Evolutionary conservation across 2,113 vertebrate genomes (phyloP).

Genomic region (Thunnus thynnus): DNA sequence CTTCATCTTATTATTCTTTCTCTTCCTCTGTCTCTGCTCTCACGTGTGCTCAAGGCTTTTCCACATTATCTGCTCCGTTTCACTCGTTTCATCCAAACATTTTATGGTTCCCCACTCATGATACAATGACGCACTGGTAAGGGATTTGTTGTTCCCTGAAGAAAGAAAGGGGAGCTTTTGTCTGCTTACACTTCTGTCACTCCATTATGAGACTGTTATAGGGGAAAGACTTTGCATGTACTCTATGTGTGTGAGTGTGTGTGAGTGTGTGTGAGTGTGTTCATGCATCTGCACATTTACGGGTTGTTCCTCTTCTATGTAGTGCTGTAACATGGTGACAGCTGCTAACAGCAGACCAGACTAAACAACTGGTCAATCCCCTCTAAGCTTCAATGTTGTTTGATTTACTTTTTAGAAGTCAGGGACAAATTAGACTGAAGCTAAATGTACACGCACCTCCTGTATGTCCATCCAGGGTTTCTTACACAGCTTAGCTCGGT

Average conservation of each 20-base stretch:
- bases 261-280: not conserved
- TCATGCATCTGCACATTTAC: not conserved
- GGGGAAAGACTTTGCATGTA: not conserved
- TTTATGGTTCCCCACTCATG: slow-evolving; percentile 54
- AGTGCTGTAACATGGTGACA: not conserved
- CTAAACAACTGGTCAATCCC: not conserved
- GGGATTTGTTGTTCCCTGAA: slow-evolving; percentile 59
- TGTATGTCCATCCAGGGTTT: not conserved
- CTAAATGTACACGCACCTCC: slow-evolving; percentile 1
- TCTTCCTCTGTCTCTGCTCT: slow-evolving; percentile 1
- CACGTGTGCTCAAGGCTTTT: slow-evolving; percentile 21
- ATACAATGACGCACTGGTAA: slow-evolving; percentile 47
- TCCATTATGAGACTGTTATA: slow-evolving; percentile 12
- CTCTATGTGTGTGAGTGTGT: not conserved
- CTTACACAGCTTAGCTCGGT: not conserved
- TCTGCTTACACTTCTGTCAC: slow-evolving; percentile 15
- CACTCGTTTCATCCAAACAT: slow-evolving; percentile 45
- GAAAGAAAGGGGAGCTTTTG: slow-evolving; percentile 41
- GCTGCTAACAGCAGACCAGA: not conserved
- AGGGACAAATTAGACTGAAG: not conserved
- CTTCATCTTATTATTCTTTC: not conserved
- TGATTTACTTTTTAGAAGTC: slow-evolving; percentile 2
- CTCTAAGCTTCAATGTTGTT: not conserved
- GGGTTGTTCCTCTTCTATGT: not conserved
- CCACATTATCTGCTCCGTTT: slow-evolving; percentile 49